Base-by-base conservation (phyloP, 2,888 invertebrate genomes). In the Craniophora ligustri region DNA sequence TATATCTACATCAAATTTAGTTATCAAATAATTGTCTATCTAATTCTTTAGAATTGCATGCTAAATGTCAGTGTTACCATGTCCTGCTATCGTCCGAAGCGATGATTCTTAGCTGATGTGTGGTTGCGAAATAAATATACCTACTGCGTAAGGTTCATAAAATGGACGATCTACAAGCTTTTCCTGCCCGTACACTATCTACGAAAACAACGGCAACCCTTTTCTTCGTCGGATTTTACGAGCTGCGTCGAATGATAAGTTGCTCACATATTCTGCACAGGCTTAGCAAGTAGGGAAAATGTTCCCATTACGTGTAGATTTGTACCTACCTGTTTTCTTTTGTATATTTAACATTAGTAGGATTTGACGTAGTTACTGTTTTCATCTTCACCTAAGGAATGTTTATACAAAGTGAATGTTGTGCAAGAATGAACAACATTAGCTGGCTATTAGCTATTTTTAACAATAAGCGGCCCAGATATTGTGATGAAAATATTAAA, bases 341-440 rank as follows among this genome's bases (percentile, higher is more conserved):
- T 19, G 13, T 38, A 39, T 39, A 58, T 58, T 65, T 35, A 40
- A 48, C 30, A 40, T 40, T 28, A 30, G 59, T 39, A 58, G 42
- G 13, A 58, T 35, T 61, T 39, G 18, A 39, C 28, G 48, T 57
- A 13, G 32, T 19, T 55, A 28, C 30, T 35, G 67, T 66, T 62
- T 62, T 13, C 60, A 50, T 66, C 44, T 62, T 50, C 31, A 50
- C 41, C 40, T 42, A 31, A 32, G 42, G 36, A 54, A 61, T 36
- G 62, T 53, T 44, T 64, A 53, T 67, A 53, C 44, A 54, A 61
- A 61, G 23, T 31, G 36, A 45, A 44, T 61, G 54, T 36, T 67
- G 62, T 67, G 67, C 62, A 54, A 62, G 62, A 64, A 64, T 61
- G 35, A 67, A 67, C 42, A 54, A 59, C 54, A 61, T 40, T 40